These are phyloP conservation scores for Brassicogethes aeneus DNA, from an alignment of 2,888 invertebrate species.

Conservation along the genomic window DNA sequence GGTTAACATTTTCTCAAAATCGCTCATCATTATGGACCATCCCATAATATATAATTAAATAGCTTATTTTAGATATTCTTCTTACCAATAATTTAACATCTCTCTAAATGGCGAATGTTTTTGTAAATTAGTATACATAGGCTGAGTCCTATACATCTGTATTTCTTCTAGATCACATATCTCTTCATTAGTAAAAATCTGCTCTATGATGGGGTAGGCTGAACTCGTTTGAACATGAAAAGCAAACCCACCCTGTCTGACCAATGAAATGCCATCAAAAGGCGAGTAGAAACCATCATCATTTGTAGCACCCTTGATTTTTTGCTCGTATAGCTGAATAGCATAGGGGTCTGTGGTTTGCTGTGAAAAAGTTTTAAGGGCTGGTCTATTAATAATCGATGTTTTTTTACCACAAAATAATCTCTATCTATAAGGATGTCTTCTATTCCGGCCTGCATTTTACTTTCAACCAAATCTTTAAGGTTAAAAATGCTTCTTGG, in stretches of 20 bases:
- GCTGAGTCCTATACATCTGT: conserved; percentile 51
- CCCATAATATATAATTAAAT: too few species aligned
- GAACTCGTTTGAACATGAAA: conserved; percentile 59
- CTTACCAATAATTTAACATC: conserved; percentile 52
- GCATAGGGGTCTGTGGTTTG: conserved; percentile 55
- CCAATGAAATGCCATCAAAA: conserved; percentile 48
- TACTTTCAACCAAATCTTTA: conserved; percentile 49
- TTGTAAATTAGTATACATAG: conserved; percentile 47
- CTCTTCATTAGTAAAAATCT: conserved; percentile 54
- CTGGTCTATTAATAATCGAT: neutral
- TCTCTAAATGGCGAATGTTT: conserved; percentile 56
- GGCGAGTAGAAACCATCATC: conserved; percentile 45
- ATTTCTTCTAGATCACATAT: conserved; percentile 61
- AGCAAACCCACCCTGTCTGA: conserved; percentile 58
- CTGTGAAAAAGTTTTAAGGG: conserved; percentile 42
- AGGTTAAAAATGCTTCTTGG: conserved; percentile 53
- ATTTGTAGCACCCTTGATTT: conserved; percentile 38
- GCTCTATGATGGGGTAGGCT: conserved; percentile 58
- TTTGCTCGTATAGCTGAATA: conserved; percentile 49
- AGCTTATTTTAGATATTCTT: neutral
- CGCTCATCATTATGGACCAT: too few species aligned
- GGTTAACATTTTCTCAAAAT: too few species aligned
- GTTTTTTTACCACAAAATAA: conserved; percentile 49
- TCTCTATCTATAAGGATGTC: conserved; percentile 55
- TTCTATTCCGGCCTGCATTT: conserved; percentile 52